These are phyloP conservation scores for Zygogramma bicolorata DNA, from an alignment of 2,888 invertebrate species.

Conservation along the genomic window DNA sequence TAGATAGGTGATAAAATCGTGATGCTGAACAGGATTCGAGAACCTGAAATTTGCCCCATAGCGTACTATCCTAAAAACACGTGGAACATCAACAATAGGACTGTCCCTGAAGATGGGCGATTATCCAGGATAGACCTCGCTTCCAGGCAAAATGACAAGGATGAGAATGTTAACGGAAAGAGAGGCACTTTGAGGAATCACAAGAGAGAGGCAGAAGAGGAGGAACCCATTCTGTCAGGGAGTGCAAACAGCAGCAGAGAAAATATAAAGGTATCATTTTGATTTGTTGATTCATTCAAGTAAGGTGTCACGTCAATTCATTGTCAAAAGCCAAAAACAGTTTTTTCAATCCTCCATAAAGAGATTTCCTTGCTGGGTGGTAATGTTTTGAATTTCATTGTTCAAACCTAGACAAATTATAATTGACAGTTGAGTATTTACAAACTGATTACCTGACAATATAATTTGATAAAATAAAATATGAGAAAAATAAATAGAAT, in stretches of 20 bases:
- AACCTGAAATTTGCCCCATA: conserved; percentile 70
- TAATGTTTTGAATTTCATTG: no score
- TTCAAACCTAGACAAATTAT: no score
- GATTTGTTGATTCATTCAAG: no score
- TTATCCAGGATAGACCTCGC: conserved; percentile 56
- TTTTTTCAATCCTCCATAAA: no score
- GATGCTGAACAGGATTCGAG: conserved; percentile 76
- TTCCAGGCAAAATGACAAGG: conserved; percentile 70
- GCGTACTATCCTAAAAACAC: conserved; percentile 68
- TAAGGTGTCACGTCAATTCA: no score
- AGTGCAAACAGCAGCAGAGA: neutral
- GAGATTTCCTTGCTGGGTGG: no score
- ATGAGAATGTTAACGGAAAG: conserved; percentile 81
- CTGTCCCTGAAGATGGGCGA: conserved; percentile 51
- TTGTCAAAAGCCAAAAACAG: no score
- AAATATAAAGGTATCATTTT: neutral
- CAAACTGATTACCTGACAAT: no score
- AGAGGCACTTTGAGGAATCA: conserved; percentile 70
- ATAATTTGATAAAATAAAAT: no score
- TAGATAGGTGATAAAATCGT: conserved; percentile 82
- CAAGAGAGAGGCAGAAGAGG: conserved; percentile 57
- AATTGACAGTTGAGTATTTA: no score
- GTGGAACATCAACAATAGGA: conserved; percentile 47
- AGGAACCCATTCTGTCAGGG: conserved; percentile 25
- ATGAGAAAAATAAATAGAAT: no score